Conservation (phyloP, 2,888 invertebrate genomes). For the Acronicta alni region DNA sequence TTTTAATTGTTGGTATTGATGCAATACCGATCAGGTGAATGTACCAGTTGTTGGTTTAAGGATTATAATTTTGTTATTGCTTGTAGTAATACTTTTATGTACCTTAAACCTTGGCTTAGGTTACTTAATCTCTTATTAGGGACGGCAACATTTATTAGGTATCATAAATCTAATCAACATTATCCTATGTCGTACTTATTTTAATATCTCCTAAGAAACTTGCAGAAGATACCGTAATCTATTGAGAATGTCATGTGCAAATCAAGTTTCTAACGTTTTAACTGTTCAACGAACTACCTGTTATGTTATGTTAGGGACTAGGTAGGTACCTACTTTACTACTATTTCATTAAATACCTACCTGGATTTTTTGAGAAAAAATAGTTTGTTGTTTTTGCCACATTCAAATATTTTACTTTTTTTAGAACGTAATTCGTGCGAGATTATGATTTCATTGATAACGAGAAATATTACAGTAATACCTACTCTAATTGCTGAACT, state of each 20-base stretch:
- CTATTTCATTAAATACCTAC: too few relatives aligned
- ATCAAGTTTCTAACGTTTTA: neutral
- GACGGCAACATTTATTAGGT: neutral
- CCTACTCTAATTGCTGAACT: too few relatives aligned
- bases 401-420: too few relatives aligned
- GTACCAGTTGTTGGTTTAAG: slow-evolving; percentile 10
- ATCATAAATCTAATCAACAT: neutral
- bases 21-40: slow-evolving; percentile 46
- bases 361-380: too few relatives aligned
- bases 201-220: neutral
- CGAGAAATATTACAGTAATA: too few relatives aligned
- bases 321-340: too few relatives aligned
- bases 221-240: too few relatives aligned
- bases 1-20: slow-evolving; percentile 63
- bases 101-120: slow-evolving; percentile 2
- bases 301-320: too few relatives aligned
- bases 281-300: too few relatives aligned
- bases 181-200: neutral
- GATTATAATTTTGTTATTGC: neutral
- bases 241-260: neutral
- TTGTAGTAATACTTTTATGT: neutral
- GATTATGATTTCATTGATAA: too few relatives aligned
- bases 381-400: too few relatives aligned
- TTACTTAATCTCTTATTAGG: neutral
- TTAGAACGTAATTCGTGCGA: too few relatives aligned